These are phyloP conservation scores for Proteles cristata DNA, from an alignment of 2,113 vertebrate species.

Conservation along the genomic window DNA sequence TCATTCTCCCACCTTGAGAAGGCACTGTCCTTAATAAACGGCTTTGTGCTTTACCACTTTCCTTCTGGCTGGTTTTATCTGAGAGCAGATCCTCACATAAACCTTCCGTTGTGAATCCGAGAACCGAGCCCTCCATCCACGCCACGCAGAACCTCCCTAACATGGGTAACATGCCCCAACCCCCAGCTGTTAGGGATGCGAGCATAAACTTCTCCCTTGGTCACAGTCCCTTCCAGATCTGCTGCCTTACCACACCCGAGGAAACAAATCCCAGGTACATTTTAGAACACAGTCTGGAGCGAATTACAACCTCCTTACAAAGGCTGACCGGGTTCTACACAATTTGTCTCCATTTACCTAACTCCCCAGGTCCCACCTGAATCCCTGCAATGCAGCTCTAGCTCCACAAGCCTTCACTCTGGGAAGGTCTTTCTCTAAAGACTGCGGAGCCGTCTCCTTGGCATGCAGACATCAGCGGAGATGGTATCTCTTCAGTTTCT, in stretches of 20 bases:
- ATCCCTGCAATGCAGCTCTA: background rate
- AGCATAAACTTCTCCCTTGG: background rate
- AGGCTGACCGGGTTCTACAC: background rate
- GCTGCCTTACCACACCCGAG: background rate
- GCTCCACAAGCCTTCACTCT: background rate
- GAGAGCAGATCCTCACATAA: background rate
- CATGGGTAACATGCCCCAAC: background rate
- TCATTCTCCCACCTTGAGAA: background rate
- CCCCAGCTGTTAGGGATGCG: background rate
- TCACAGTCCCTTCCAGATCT: background rate
- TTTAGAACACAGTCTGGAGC: background rate
- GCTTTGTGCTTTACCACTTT: background rate
- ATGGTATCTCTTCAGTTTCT: background rate
- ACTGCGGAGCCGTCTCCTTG: too few relatives aligned
- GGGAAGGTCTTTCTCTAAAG: background rate
- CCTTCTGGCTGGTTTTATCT: background rate
- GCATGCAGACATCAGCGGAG: background rate
- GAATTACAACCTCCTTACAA: background rate
- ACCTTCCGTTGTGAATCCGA: background rate
- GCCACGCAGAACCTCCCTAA: background rate
- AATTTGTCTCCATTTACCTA: background rate
- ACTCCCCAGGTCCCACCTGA: fast-evolving
- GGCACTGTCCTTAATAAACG: background rate
- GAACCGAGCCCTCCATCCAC: background rate
- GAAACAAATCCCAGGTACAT: background rate